These are phyloP conservation scores for Trypoxylon attenuatum DNA, from an alignment of 2,888 invertebrate genomes.

Conservation along the genomic window DNA sequence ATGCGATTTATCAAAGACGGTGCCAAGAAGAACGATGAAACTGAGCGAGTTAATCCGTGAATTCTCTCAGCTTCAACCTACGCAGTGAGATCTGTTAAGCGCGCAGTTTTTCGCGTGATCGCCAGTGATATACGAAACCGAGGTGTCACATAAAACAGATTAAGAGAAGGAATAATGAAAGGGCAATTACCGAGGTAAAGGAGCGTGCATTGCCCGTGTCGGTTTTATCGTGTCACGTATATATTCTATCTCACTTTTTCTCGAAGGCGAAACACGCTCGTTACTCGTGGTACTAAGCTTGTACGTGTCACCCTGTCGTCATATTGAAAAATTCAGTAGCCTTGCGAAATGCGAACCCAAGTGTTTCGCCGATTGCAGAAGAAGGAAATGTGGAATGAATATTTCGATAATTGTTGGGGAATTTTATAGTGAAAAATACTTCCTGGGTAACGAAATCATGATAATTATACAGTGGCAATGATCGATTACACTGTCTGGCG, in stretches of 20 bases:
- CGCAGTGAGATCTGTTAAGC: too few species aligned
- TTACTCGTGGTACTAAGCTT: slow-evolving; percentile 4
- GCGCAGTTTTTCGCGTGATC: too few species aligned
- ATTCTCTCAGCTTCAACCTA: too few species aligned
- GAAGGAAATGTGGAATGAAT: too few species aligned
- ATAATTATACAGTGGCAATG: too few species aligned
- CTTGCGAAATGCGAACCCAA: slow-evolving; percentile 21
- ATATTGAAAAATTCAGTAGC: slow-evolving; percentile 27
- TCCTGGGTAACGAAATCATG: too few species aligned
- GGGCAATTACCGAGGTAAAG: slow-evolving; percentile 38
- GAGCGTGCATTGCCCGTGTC: slow-evolving; percentile 3
- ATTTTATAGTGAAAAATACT: too few species aligned
- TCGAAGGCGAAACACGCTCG: neutral
- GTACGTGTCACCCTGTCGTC: slow-evolving; percentile 21
- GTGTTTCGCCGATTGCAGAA: too few species aligned
- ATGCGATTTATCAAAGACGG: neutral
- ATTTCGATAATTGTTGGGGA: too few species aligned
- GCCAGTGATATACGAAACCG: slow-evolving; percentile 45
- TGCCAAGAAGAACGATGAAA: too few species aligned
- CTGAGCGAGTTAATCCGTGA: too few species aligned
- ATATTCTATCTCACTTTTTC: slow-evolving; percentile 1
- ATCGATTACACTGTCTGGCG: too few species aligned
- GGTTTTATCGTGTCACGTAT: slow-evolving; percentile 19
- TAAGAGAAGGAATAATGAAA: slow-evolving; percentile 34
- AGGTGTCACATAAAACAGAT: slow-evolving; percentile 43